These are phyloP conservation scores for Premnoplex brunnescens DNA, from an alignment of 2,797 vertebrate genomes.

Conservation along the genomic window DNA sequence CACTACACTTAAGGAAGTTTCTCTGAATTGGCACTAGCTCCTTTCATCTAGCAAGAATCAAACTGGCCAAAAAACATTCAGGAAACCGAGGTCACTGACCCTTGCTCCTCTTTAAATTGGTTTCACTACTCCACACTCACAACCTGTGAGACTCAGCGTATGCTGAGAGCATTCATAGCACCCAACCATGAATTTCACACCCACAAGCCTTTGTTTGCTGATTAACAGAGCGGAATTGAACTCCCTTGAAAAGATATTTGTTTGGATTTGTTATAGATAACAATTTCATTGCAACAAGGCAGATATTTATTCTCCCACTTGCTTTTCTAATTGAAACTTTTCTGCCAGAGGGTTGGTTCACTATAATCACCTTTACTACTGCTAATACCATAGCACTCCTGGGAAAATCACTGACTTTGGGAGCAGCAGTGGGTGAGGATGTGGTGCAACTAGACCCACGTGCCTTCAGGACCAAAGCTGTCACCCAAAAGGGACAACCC, in stretches of 20 bases:
- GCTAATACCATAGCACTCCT: neutral
- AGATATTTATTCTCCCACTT: conserved; percentile 39
- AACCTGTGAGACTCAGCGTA: neutral
- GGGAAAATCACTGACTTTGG: neutral
- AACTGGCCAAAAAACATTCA: neutral
- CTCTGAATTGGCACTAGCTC: neutral
- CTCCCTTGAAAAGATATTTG: neutral
- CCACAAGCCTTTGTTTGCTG: conserved; percentile 19
- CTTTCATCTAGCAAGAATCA: neutral
- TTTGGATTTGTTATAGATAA: conserved; percentile 31
- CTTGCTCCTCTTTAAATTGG: neutral
- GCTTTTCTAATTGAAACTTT: conserved; percentile 33
- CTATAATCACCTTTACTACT: neutral
- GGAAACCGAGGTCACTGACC: neutral
- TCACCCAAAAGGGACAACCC: neutral
- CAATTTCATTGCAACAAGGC: conserved; percentile 5
- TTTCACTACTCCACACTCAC: neutral
- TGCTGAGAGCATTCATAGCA: neutral
- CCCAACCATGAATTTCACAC: neutral
- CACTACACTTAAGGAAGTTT: neutral
- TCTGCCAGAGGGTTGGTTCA: conserved; percentile 23
- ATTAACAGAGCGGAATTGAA: conserved; percentile 27
- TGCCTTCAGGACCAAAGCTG: neutral
- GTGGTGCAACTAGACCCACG: neutral
- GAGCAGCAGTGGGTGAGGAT: neutral